Percentiles rank a stretch among this genome's conserved stretches.
phyloP scores from a whole-genome alignment of 1,140 invertebrate genomes.

The Batillaria attramentaria region DNA sequence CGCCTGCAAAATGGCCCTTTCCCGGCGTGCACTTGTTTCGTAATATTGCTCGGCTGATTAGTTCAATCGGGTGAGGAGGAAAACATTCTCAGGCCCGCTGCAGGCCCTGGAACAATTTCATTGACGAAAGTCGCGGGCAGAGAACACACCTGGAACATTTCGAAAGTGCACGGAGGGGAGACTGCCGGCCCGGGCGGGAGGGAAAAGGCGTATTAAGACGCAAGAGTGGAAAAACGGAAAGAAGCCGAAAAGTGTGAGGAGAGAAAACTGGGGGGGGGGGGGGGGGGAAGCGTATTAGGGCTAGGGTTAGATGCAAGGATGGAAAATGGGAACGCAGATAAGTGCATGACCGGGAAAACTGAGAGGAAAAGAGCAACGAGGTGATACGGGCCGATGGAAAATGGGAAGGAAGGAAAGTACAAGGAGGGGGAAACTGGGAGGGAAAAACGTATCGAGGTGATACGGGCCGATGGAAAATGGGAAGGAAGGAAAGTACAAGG shows the following conservation, averaged over 20 bases:
- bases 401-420: slow-evolving; percentile 5
- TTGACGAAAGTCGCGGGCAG: no score
- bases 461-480: slow-evolving; percentile 34
- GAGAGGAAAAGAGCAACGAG: not conserved
- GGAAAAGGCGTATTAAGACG: not conserved
- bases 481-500: not conserved
- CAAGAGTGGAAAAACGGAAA: slow-evolving; percentile 18
- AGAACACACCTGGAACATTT: no score
- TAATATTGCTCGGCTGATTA: no score
- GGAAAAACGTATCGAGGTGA: no score
- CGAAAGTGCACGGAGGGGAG: no score
- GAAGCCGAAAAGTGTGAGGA: slow-evolving; percentile 10
- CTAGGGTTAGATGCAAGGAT: not conserved
- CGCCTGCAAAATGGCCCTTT: no score
- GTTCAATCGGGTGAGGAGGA: no score
- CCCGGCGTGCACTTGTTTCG: no score
- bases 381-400: not conserved
- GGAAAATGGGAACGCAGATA: slow-evolving; percentile 7
- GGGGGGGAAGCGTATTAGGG: not conserved
- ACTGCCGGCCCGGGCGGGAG: not conserved
- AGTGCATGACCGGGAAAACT: not conserved
- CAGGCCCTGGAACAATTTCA: no score
- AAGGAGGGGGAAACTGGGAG: slow-evolving; percentile 1
- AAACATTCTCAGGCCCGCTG: no score
- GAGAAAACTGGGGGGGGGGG: slow-evolving; percentile 6